Evolutionary conservation across 2,888 invertebrate genomes (phyloP).

Genomic region (Epistrophella euchroma): DNA sequence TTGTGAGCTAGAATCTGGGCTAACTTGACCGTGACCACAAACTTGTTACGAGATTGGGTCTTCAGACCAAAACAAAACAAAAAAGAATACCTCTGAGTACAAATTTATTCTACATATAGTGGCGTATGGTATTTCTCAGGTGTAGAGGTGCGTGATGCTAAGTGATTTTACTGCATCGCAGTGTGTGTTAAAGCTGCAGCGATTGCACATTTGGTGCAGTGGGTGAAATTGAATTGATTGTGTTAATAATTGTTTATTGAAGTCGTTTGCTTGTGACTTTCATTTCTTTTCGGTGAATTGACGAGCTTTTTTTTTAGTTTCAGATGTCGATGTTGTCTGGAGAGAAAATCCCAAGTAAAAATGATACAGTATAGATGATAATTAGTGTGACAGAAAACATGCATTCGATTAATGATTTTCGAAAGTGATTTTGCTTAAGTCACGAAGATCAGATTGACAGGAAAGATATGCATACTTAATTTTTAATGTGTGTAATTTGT

Average conservation of each 20-base stretch:
- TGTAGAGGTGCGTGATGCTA: slow-evolving; percentile 79
- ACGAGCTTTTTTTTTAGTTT: neutral
- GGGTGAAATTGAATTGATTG: slow-evolving; percentile 82
- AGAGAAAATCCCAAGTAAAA: slow-evolving; percentile 32
- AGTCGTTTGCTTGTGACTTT: slow-evolving; percentile 57
- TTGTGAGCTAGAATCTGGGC: slow-evolving; percentile 50
- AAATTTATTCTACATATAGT: neutral
- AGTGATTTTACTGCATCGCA: slow-evolving; percentile 77
- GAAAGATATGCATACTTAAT: neutral
- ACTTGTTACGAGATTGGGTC: slow-evolving; percentile 37
- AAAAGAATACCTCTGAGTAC: neutral
- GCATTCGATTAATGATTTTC: slow-evolving; percentile 8
- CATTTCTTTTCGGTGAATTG: slow-evolving; percentile 59
- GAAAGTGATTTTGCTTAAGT: slow-evolving; percentile 19
- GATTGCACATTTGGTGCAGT: slow-evolving; percentile 82
- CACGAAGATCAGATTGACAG: neutral
- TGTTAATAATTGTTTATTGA: slow-evolving; percentile 60
- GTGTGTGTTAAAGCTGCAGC: slow-evolving; percentile 24
- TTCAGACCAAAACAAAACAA: neutral
- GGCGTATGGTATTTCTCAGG: slow-evolving; percentile 12
- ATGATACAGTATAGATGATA: slow-evolving; percentile 6
- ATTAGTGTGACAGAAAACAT: slow-evolving; percentile 41
- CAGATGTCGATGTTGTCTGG: slow-evolving; percentile 12
- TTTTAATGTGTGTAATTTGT: neutral
- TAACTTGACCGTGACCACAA: slow-evolving; percentile 65